Conservation (phyloP, 2,797 vertebrate species). For the Sphenopsis melanotis region DNA sequence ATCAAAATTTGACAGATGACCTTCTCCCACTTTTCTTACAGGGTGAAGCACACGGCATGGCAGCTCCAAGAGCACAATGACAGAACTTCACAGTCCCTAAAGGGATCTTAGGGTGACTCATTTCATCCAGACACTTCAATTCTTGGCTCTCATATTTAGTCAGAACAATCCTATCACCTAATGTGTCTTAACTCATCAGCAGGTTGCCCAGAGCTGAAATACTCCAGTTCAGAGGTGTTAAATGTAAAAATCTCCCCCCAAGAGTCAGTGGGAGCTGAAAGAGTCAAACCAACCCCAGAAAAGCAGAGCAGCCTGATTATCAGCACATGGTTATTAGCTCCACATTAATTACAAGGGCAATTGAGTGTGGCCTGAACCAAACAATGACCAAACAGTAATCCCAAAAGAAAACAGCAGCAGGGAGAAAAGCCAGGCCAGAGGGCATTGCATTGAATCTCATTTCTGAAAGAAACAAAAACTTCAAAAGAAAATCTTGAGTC, state of each 20-base stretch:
- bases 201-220: background rate
- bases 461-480: conserved; percentile 11
- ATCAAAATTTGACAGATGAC: background rate
- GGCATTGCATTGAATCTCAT: background rate
- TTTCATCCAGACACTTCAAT: background rate
- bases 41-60: background rate
- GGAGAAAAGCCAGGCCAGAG: conserved; percentile 44
- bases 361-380: background rate
- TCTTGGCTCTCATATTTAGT: background rate
- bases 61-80: background rate
- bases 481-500: conserved; percentile 18
- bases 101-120: background rate
- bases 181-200: background rate
- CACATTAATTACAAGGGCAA: conserved; percentile 37
- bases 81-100: background rate
- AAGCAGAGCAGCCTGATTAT: conserved; percentile 8
- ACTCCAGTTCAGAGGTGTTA: background rate
- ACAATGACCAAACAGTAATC: conserved; percentile 41
- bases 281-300: background rate
- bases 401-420: conserved; percentile 40
- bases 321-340: conserved; percentile 12
- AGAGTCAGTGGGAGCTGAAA: background rate
- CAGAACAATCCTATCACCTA: background rate
- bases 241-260: background rate
- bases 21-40: background rate